Conservation (phyloP, 2,888 invertebrate species). For the Phaonia tiefii region DNA sequence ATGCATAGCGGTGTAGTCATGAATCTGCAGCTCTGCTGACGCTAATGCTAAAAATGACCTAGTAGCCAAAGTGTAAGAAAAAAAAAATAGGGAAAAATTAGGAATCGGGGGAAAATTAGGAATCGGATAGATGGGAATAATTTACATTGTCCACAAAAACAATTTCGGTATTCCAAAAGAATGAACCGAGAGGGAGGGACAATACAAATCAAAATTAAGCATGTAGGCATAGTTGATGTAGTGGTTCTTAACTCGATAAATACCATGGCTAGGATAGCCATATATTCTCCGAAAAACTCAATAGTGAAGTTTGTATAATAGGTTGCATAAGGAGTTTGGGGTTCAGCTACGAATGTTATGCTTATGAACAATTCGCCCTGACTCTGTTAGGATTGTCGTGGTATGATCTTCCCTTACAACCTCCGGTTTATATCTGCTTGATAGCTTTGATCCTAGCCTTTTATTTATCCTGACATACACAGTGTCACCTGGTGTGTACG, state of each 20-base stretch:
- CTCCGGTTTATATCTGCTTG: slow-evolving; percentile 44
- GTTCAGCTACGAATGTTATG: slow-evolving; percentile 39
- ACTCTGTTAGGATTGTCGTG: slow-evolving; percentile 38
- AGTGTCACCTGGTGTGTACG: slow-evolving; percentile 33
- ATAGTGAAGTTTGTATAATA: no score
- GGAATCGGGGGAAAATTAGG: slow-evolving; percentile 7
- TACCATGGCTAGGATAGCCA: no score
- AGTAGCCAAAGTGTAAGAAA: background rate
- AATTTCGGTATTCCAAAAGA: no score
- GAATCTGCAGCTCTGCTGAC: background rate
- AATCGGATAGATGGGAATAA: background rate
- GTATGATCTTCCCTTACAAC: slow-evolving; percentile 39
- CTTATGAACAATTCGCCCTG: slow-evolving; percentile 44
- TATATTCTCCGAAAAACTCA: no score
- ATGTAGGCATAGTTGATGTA: no score
- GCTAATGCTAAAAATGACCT: background rate
- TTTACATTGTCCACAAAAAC: no score
- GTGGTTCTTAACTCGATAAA: no score
- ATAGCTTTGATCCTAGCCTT: slow-evolving; percentile 57
- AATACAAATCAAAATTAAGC: no score
- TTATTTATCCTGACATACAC: slow-evolving; percentile 50
- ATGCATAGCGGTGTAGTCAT: background rate
- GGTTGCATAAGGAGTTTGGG: background rate
- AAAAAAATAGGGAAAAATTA: background rate
- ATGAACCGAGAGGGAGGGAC: no score